phyloP scores from a whole-genome alignment of 2,888 invertebrate species.

The Drosophila nr. fundita region DNA sequence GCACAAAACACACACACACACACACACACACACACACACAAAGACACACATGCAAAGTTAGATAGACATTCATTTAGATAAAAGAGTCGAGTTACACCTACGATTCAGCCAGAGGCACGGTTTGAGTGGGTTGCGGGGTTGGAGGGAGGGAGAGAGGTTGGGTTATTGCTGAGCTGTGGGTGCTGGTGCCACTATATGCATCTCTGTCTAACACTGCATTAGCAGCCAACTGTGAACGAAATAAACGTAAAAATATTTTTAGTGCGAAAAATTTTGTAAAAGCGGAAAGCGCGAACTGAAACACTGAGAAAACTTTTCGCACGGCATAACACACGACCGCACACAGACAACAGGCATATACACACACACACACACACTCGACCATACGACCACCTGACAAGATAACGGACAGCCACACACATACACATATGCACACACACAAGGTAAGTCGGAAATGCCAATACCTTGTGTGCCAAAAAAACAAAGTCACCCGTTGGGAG shows the following conservation, averaged over 20 bases:
- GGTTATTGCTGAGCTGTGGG: not conserved
- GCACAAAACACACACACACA: constrained; percentile 3
- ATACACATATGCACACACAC: constrained; percentile 13
- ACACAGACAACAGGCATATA: constrained; percentile 30
- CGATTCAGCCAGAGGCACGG: constrained; percentile 27
- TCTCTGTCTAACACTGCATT: constrained; percentile 70
- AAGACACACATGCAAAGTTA: constrained; percentile 24
- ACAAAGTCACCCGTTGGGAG: constrained; percentile 1
- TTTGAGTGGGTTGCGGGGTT: not conserved
- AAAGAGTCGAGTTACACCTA: constrained; percentile 65
- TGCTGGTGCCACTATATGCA: constrained; percentile 17
- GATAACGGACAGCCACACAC: constrained; percentile 46
- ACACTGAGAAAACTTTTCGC: constrained; percentile 58
- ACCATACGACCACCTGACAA: constrained; percentile 37
- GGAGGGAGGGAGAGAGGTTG: not conserved
- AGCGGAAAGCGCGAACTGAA: constrained; percentile 41
- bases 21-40: not conserved
- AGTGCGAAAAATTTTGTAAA: constrained; percentile 71
- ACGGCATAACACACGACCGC: constrained; percentile 50
- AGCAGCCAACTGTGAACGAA: constrained; percentile 75
- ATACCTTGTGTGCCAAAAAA: constrained; percentile 55
- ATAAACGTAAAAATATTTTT: constrained; percentile 76
- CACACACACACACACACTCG: not conserved
- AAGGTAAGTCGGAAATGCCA: constrained; percentile 58
- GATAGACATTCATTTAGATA: constrained; percentile 66